Base-by-base conservation (phyloP, 2,888 invertebrate genomes). In the Formica aserva region DNA sequence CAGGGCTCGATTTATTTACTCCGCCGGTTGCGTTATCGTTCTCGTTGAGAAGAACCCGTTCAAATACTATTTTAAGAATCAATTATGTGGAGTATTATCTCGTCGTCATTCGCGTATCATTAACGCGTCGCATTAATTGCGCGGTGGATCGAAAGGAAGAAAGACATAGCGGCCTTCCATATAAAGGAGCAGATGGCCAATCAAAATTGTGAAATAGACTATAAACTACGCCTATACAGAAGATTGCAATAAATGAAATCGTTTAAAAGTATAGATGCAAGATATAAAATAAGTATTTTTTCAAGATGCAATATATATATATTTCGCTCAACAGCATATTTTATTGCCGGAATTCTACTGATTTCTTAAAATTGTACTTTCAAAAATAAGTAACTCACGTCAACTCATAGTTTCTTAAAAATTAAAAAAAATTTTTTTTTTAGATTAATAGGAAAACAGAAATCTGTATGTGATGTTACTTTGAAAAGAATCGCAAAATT, bases 1-100 rank as follows among this genome's bases (percentile, higher is more conserved):
- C 60, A 81, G 78, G 77, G 78, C 63, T 77, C 78, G 52, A 80
- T 80, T 80, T 80, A 80, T 80, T 80, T 62, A 74, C 45, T 80
- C 32, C 45, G 74, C 22, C 75, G 74, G 15, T 80, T 80, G 60
- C 78, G 26, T 60, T 78, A 80, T 72, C 60, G 45, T 57, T 78
- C 45, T 41, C 26, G 26, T 69, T 35, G 13, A 38, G 15, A 45
- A 80, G 26, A 80, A 80, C 78, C 13, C 60, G 78, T 78, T 78
- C 32, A n/a, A 65, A 80, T 18, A 65, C 80, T 65, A 82, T 82
- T 82, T 77, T 82, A 78, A 82, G 63, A 77, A 82, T 82, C 63
- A 82, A 77, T 82, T 82, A 82, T 65, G 29, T 63, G 41, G 38
- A n/a, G 29, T 77, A 82, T 82, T 82, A 82, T 78, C 63, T 81